A percentile compares a stretch with the other conserved stretches of the same genome.
phyloP scores from a whole-genome alignment of 2,113 vertebrate genomes.

The Larimichthys polyactis region DNA sequence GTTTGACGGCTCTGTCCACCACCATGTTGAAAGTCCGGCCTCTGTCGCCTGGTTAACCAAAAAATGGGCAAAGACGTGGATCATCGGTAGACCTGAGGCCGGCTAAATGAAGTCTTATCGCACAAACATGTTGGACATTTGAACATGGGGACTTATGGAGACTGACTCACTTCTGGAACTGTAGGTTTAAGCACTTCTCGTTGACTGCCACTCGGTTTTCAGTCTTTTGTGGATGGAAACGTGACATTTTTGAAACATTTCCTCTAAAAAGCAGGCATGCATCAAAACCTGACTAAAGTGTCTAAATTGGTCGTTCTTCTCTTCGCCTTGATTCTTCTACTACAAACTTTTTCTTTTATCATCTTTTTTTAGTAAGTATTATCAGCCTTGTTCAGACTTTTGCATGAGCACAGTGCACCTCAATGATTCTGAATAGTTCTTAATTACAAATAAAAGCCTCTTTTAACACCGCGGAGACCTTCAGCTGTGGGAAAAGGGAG shows the following conservation, averaged over 20 bases:
- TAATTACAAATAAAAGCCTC: not conserved
- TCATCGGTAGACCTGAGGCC: too few relatives aligned
- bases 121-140: too few relatives aligned
- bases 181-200: too few relatives aligned
- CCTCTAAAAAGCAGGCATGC: not conserved
- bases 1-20: too few relatives aligned
- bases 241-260: not conserved
- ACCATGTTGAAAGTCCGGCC: too few relatives aligned
- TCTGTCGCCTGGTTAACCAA: too few relatives aligned
- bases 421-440: not conserved
- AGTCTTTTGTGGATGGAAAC: not conserved
- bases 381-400: conserved; percentile 6
- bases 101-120: too few relatives aligned
- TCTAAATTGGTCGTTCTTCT: not conserved
- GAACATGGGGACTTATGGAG: too few relatives aligned
- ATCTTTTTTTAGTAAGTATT: too few relatives aligned
- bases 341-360: conserved; percentile 7
- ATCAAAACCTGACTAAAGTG: not conserved
- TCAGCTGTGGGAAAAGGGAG: not conserved
- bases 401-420: not conserved
- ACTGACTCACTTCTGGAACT: too few relatives aligned
- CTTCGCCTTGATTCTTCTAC: not conserved
- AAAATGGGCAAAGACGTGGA: too few relatives aligned
- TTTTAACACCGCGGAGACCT: not conserved
- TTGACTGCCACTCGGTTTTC: too few relatives aligned